Base-by-base conservation (phyloP, 2,888 invertebrate species). In the Dryococelus australis region DNA sequence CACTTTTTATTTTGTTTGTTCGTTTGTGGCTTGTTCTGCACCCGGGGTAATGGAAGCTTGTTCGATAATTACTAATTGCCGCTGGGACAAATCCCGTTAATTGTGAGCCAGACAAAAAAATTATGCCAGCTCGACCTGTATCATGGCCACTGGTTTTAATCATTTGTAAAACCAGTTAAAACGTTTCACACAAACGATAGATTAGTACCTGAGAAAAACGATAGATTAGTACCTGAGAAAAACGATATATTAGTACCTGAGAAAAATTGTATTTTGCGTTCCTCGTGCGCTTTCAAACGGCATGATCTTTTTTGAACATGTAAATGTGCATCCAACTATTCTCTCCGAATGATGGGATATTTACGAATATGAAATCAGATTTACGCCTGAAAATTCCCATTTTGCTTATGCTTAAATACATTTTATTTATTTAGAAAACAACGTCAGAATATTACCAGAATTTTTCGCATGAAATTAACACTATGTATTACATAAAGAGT, bases 1-100 rank as follows among this genome's bases (percentile, higher is more conserved):
- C 65, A 65, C 65, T 65, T 65, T 65, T 65, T n/a, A 65, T n/a
- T 65, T 65, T 65, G 65, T 65, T 65, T 65, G 65, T 65, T 65
- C 65, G 65, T 65, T 65, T 65, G 65, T 16, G 65, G 65, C 65
- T 65, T 65, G 65, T 65, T 65, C 5, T 65, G 24, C 65, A 16
- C 65, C n/a, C 65, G 65, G 16, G 16, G 65, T 65, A 65, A 65
- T 65, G 65, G 65, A 65, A 65, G 65, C 65, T 24, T 8, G 65
- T 65, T 65, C 65, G 65, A 65, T 65, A 65, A 65, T 65, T 65
- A 65, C 65, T 65, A 65, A 65, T 65, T 65, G 65, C 65, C 65
- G 65, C 65, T 12, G 65, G 65, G 65, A 65, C 65, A 65, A 65
- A 65, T 65, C 65, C 65, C 65, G 65, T 65, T 65, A 65, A 65